Conservation (phyloP, 2,113 vertebrate species). For the Malurus cyaneus region DNA sequence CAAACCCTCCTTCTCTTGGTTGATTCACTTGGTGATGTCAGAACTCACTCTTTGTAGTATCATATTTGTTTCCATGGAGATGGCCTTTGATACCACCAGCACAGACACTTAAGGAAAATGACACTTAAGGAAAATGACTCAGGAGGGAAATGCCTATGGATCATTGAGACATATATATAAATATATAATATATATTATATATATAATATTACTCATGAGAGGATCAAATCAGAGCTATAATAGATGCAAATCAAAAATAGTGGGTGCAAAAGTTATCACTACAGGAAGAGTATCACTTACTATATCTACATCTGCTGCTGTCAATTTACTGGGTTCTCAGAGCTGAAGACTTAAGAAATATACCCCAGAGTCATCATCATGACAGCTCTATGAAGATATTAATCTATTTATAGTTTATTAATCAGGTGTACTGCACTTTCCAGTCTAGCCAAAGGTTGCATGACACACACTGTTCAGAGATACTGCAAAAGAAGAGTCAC, state of each 20-base stretch:
- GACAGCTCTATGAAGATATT: neutral
- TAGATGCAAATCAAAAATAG: neutral
- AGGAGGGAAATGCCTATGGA: neutral
- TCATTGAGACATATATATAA: neutral
- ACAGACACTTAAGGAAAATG: neutral
- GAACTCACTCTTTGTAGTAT: neutral
- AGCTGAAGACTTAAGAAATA: neutral
- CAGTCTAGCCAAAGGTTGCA: neutral
- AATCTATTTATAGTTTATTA: neutral
- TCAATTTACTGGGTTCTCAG: neutral
- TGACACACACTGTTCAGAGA: neutral
- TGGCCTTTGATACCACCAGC: neutral
- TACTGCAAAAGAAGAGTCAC: neutral
- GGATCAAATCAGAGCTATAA: neutral
- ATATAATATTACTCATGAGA: neutral
- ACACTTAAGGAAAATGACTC: neutral
- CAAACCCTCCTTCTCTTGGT: neutral
- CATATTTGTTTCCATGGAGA: neutral
- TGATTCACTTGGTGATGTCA: neutral
- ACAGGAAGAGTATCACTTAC: neutral
- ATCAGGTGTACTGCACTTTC: neutral
- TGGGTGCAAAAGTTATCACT: neutral
- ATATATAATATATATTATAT: neutral
- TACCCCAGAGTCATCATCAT: neutral
- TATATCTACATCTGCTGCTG: neutral